Conservation (phyloP, 2,797 vertebrate genomes). For the Pantherophis vulpinus region DNA sequence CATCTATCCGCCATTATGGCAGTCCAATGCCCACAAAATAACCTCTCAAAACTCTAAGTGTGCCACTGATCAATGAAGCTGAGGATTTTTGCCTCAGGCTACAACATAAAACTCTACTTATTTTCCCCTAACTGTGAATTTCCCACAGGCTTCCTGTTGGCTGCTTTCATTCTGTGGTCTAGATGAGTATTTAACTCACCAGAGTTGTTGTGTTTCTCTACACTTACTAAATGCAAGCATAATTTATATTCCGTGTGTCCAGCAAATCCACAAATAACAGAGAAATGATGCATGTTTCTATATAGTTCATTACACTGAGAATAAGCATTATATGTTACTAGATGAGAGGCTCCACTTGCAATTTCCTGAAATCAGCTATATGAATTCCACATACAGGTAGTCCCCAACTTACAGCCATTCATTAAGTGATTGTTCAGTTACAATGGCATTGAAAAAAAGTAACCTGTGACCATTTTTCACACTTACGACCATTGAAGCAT, state of each 20-base stretch:
- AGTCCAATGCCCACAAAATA: background rate
- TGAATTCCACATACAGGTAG: background rate
- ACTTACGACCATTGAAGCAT: background rate
- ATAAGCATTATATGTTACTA: background rate
- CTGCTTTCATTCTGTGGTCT: background rate
- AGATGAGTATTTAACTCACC: background rate
- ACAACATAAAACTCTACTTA: background rate
- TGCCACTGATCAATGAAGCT: background rate
- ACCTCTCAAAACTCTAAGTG: background rate
- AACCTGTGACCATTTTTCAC: background rate
- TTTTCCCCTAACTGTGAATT: background rate
- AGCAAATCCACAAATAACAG: background rate
- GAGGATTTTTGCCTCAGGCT: background rate
- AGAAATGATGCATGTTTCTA: background rate
- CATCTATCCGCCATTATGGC: background rate
- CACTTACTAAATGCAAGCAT: background rate
- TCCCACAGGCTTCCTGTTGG: background rate
- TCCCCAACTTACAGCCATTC: background rate
- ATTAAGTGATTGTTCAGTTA: background rate
- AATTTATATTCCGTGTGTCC: background rate
- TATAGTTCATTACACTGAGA: background rate
- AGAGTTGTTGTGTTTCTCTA: background rate
- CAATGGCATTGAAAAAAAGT: background rate
- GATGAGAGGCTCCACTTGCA: background rate
- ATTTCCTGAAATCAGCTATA: background rate